Evolutionary conservation across 2,113 vertebrate genomes (phyloP).

Genomic region (Perca flavescens): DNA sequence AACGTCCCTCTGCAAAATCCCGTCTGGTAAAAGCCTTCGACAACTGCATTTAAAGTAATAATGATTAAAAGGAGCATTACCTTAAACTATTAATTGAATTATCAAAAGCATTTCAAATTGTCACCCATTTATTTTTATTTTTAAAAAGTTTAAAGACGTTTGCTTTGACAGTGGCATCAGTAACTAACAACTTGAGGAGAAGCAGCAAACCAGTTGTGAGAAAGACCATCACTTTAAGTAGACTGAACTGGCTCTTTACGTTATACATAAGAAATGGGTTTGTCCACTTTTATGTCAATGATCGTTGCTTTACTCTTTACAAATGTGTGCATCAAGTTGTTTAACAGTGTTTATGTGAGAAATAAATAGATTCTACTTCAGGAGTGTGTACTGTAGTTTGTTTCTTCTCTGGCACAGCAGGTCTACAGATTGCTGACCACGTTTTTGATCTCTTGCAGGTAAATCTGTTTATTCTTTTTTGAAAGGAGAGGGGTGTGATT

Average conservation of each 20-base stretch:
- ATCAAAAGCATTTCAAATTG: background rate
- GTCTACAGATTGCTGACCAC: slow-evolving; percentile 59
- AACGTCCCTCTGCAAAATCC: background rate
- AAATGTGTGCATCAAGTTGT: background rate
- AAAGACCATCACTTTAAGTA: too few relatives aligned
- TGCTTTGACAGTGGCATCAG: background rate
- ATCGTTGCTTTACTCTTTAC: background rate
- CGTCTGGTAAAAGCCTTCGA: background rate
- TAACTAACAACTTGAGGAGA: background rate
- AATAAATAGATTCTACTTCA: background rate
- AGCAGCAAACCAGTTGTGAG: background rate
- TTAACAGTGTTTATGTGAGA: background rate
- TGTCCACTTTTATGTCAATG: background rate
- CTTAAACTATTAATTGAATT: background rate
- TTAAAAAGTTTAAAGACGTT: background rate
- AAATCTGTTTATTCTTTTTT: slow-evolving; percentile 35
- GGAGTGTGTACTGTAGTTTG: slow-evolving; percentile 5
- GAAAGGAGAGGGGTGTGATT: background rate
- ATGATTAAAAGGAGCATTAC: background rate
- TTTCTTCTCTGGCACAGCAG: slow-evolving; percentile 56
- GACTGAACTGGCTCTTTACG: background rate
- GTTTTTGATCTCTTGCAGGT: slow-evolving; percentile 24
- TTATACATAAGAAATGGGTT: background rate
- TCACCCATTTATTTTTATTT: background rate
- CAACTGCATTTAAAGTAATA: background rate